Base-by-base conservation (phyloP, 1,140 invertebrate genomes). In the Anastatus disparis region DNA sequence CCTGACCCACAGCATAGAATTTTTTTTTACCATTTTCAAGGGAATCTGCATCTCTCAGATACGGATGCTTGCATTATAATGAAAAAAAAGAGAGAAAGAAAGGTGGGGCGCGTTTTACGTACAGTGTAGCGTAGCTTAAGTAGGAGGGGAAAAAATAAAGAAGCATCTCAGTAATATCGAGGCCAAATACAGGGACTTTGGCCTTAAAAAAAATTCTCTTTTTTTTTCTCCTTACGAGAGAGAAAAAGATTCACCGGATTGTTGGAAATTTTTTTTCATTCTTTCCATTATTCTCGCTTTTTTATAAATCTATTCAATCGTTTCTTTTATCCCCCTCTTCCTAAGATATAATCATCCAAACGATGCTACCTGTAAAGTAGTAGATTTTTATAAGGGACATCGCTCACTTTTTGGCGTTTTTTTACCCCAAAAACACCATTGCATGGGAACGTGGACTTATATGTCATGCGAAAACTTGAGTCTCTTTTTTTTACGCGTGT, bases 11-110 rank as follows among this genome's bases (percentile, higher is more conserved):
- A 52, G 31, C 48, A 1, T 17, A 15, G 48, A n/a, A n/a, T n/a
- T n/a, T 13, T 73, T 77, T n/a, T 78, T 78, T 74, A 74, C 71
- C 46, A 61, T 74, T 78, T 79, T 76, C 42, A 22, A 53, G 75
- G 71, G 75, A 79, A 77, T 79, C 77, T 71, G 61, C 69, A 71
- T 71, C 53, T n/a, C n/a, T 38, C 53, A 58, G 59, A 50, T 71
- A 64, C 50, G 2, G 7, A 2, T 20, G 35, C 17, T 22, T 7
- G 40, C 26, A 56, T 24, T 55, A 38, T 65, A 15, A 20, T 22
- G 4, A 42, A 38, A 65, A 55, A 55, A 65, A 55, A 24, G 40
- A 29, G 61, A 63, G 44, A n/a, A 38, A 44, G 10, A 27, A 61
- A 44, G 56, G 24, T 52, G 50, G 50, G 50, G 50, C 26, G 50